phyloP scores from a whole-genome alignment of 2,888 invertebrate genomes.

The Synergus japonicus region DNA sequence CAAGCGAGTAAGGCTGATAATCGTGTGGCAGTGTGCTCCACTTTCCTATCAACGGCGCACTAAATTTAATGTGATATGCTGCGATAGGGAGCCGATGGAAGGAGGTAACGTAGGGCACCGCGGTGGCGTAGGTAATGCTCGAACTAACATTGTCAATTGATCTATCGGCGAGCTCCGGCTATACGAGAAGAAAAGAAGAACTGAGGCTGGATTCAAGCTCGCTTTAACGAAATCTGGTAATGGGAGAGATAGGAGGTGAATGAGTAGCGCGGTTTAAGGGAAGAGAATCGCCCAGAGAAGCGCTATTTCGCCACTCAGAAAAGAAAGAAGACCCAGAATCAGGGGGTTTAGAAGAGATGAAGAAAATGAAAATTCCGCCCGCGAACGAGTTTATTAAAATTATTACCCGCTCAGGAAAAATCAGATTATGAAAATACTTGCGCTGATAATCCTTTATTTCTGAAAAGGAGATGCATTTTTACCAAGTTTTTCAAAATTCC shows the following conservation, averaged over 20 bases:
- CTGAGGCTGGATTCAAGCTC: constrained; percentile 59
- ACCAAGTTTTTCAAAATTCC: too few species aligned
- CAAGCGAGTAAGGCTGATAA: constrained; percentile 66
- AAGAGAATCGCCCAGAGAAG: constrained; percentile 39
- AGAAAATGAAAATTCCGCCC: constrained; percentile 18
- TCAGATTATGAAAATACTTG: constrained; percentile 18
- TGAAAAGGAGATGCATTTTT: too few species aligned
- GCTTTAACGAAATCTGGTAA: constrained; percentile 72
- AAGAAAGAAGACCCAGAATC: neutral
- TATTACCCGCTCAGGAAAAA: constrained; percentile 26
- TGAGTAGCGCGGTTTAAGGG: constrained; percentile 57
- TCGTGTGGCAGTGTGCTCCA: constrained; percentile 63
- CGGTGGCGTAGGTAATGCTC: constrained; percentile 61
- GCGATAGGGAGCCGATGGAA: constrained; percentile 62
- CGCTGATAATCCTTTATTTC: neutral
- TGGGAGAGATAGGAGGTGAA: constrained; percentile 68
- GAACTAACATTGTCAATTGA: constrained; percentile 70
- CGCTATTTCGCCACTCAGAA: constrained; percentile 47
- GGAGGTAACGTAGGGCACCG: constrained; percentile 53
- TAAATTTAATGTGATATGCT: constrained; percentile 72
- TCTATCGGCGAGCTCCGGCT: constrained; percentile 65
- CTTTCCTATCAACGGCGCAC: constrained; percentile 71
- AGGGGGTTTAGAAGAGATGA: neutral
- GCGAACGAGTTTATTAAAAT: constrained; percentile 22
- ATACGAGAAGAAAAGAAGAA: constrained; percentile 43